Percentiles rank a stretch among this genome's conserved stretches.
Evolutionary conservation across 2,113 vertebrate genomes (phyloP).

Genomic region (Lagopus leucura): DNA sequence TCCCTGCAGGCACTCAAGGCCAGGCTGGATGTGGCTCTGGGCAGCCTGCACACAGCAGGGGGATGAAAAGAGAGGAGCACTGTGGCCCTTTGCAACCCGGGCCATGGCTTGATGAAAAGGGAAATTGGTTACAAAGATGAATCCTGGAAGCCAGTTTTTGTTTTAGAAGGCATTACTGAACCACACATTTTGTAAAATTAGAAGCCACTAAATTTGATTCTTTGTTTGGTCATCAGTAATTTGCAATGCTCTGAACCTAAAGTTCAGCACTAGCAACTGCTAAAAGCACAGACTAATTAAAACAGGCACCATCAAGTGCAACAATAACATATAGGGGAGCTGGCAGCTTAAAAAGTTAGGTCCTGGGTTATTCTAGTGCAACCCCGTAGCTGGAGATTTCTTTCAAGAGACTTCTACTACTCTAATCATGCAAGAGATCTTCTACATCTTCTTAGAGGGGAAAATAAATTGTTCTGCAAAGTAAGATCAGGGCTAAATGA

Average conservation of each 20-base stretch:
- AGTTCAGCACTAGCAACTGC: background rate
- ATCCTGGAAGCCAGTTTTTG: background rate
- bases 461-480: constrained; percentile 8
- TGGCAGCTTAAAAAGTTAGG: background rate
- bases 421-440: background rate
- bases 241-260: background rate
- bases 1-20: too few species aligned
- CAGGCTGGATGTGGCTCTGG: too few species aligned
- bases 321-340: background rate
- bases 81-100: too few species aligned
- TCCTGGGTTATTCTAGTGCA: background rate
- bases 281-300: background rate
- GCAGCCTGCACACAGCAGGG: too few species aligned
- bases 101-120: background rate
- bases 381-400: background rate
- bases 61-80: too few species aligned
- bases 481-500: background rate
- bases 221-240: background rate
- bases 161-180: background rate
- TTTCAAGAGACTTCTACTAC: background rate
- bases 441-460: background rate
- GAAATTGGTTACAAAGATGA: background rate
- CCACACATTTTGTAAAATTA: background rate
- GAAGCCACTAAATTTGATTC: background rate
- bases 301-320: background rate